Percentiles rank a stretch among this genome's conserved stretches.
Evolutionary conservation across 1,140 invertebrate genomes (phyloP).

Genomic region (Zeugodacus cucurbitae): DNA sequence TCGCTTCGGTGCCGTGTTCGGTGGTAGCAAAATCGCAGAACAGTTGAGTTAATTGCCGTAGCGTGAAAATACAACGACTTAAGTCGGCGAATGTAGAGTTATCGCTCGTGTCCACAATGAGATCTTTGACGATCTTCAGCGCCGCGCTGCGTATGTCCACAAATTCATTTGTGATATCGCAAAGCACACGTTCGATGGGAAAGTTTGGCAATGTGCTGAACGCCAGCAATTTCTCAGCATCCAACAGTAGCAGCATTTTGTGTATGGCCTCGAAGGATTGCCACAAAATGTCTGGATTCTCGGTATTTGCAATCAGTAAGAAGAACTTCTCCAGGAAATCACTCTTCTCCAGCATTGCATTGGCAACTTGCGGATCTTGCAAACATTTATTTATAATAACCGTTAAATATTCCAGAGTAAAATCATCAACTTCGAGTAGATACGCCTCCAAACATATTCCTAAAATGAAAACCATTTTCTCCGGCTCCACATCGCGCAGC

Average conservation of each 20-base stretch:
- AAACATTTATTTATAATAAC: conserved; percentile 57
- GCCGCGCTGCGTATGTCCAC: conserved; percentile 53
- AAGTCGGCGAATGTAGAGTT: conserved; percentile 49
- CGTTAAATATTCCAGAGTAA: conserved; percentile 57
- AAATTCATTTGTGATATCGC: conserved; percentile 56
- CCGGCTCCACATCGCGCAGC: conserved; percentile 51
- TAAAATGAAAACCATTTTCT: conserved; percentile 47
- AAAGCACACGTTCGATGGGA: conserved; percentile 56
- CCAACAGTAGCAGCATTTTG: conserved; percentile 52
- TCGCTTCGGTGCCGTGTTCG: conserved; percentile 48
- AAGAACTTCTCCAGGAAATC: conserved; percentile 56
- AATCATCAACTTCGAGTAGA: conserved; percentile 53
- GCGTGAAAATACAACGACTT: conserved; percentile 49
- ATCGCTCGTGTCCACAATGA: conserved; percentile 52
- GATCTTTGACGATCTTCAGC: conserved; percentile 51
- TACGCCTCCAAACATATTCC: conserved; percentile 48
- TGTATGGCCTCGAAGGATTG: conserved; percentile 57
- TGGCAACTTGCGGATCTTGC: conserved; percentile 55
- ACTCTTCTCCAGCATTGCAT: conserved; percentile 45
- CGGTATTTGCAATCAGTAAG: conserved; percentile 47
- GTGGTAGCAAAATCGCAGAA: conserved; percentile 50
- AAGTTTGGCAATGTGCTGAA: conserved; percentile 53
- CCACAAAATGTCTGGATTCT: conserved; percentile 57
- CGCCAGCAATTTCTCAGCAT: conserved; percentile 49
- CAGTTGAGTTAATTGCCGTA: conserved; percentile 56